phyloP scores from a whole-genome alignment of 2,888 invertebrate species.

The Hirtodrosophila alboralis region DNA sequence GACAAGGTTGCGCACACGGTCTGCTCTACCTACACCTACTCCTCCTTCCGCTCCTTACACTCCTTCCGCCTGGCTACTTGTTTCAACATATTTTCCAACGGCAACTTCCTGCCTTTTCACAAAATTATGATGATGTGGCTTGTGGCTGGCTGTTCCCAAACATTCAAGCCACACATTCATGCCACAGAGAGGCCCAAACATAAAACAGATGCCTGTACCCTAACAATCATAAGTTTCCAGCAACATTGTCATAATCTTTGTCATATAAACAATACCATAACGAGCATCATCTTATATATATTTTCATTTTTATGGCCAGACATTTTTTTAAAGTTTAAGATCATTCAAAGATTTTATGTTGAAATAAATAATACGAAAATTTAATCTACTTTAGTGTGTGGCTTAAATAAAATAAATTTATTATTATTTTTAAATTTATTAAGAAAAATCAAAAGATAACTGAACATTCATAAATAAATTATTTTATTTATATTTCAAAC shows the following conservation, averaged over 20 bases:
- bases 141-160: conserved; percentile 36
- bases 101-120: conserved; percentile 66
- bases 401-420: too few species aligned
- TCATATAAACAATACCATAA: background rate
- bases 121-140: conserved; percentile 66
- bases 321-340: background rate
- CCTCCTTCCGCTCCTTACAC: too few species aligned
- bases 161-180: conserved; percentile 46
- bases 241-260: background rate
- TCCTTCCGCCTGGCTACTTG: conserved; percentile 30
- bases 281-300: too few species aligned
- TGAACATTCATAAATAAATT: too few species aligned
- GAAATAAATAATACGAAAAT: too few species aligned
- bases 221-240: conserved; percentile 3
- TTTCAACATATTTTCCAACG: conserved; percentile 43
- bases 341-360: too few species aligned
- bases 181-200: conserved; percentile 37
- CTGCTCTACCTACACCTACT: background rate
- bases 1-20: conserved; percentile 53
- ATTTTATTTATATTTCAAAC: too few species aligned
- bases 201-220: conserved; percentile 43
- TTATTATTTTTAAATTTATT: too few species aligned
- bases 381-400: too few species aligned
- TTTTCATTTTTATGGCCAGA: background rate
- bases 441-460: too few species aligned